Percentiles rank a stretch among this genome's conserved stretches.
Evolutionary conservation across 2,888 invertebrate species (phyloP).

Genomic region (Nomada fucata): DNA sequence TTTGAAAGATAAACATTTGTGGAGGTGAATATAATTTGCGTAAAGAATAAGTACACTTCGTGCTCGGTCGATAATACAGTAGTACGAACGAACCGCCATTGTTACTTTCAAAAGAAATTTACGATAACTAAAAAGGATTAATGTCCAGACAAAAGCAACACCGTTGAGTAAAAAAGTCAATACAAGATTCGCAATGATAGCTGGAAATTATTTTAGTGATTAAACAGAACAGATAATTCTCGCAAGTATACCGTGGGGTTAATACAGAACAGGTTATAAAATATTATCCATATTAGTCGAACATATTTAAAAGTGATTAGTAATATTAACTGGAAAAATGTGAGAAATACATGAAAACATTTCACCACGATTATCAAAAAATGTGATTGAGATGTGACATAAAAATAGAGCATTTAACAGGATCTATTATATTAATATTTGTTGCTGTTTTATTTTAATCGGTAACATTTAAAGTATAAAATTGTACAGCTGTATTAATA

Average conservation of each 20-base stretch:
- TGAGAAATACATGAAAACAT: background rate
- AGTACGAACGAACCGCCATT: slow-evolving; percentile 6
- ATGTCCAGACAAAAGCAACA: background rate
- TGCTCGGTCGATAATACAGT: slow-evolving; percentile 49
- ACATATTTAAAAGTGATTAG: background rate
- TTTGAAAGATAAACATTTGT: background rate
- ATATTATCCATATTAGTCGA: slow-evolving; percentile 12
- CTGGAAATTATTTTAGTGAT: slow-evolving; percentile 9
- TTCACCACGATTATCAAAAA: background rate
- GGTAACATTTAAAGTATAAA: background rate
- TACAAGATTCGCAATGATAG: background rate
- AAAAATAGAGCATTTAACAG: background rate
- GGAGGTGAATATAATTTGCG: background rate
- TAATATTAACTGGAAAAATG: background rate
- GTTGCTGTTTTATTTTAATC: background rate
- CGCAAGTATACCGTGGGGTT: slow-evolving; percentile 29
- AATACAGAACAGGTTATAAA: slow-evolving; percentile 38
- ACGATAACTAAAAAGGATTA: background rate
- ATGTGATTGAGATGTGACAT: background rate
- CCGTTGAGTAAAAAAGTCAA: background rate
- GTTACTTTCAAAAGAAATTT: slow-evolving; percentile 24
- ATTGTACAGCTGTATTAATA: background rate
- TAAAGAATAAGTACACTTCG: background rate
- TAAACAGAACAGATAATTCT: background rate
- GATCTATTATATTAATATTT: background rate